These are phyloP conservation scores for Spongilla lacustris DNA, from an alignment of 37 sponge, comb jelly and placozoan species.

Conservation along the genomic window DNA sequence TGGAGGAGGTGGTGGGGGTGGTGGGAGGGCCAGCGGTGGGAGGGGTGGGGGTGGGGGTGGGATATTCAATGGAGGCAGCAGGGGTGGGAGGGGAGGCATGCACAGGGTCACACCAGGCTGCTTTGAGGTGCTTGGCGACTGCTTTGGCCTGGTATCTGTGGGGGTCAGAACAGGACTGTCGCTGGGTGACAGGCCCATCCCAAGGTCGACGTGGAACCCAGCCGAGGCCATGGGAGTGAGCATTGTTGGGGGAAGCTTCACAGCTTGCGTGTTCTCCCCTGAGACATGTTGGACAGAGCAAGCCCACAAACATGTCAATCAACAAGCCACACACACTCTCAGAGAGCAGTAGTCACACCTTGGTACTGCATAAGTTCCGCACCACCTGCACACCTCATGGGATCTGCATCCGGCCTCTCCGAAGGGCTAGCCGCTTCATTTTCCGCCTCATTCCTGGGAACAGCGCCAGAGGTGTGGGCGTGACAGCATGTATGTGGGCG, in stretches of 20 bases:
- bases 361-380: background rate
- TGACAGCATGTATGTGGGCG: background rate
- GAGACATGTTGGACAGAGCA: background rate
- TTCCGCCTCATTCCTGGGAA: background rate
- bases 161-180: background rate
- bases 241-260: background rate
- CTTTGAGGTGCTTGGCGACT: background rate
- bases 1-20: background rate
- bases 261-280: background rate
- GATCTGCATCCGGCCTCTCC: background rate
- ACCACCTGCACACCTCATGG: background rate
- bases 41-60: background rate
- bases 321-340: background rate
- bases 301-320: background rate
- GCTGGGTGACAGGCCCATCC: background rate
- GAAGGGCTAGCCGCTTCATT: background rate
- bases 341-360: background rate
- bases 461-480: background rate
- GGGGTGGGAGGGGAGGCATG: background rate
- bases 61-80: background rate
- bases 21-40: background rate
- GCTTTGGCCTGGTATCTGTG: background rate
- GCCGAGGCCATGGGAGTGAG: slow-evolving; percentile 7
- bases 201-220: background rate
- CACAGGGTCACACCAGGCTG: background rate